A percentile compares a stretch with the other conserved stretches of the same genome.
phyloP scores from a whole-genome alignment of 2,797 vertebrate species.

The Syngnathus rostellatus region DNA sequence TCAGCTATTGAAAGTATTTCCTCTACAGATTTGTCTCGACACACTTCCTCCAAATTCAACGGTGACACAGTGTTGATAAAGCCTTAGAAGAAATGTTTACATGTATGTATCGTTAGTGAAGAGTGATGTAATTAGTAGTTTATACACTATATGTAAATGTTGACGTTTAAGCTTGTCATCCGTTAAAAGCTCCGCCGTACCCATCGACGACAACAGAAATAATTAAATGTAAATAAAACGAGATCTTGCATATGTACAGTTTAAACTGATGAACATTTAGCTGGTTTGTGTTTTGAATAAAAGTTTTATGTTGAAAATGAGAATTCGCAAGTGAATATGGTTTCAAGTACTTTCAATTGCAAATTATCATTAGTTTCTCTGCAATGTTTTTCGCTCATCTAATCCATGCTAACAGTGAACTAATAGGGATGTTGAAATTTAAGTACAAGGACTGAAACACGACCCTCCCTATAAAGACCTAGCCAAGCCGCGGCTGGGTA shows the following conservation, averaged over 20 bases:
- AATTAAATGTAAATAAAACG: constrained; percentile 19
- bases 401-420: constrained; percentile 41
- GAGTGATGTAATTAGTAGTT: background rate
- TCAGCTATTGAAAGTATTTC: constrained; percentile 1
- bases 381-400: constrained; percentile 47
- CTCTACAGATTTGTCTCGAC: background rate
- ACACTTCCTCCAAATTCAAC: background rate
- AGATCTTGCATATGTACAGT: constrained; percentile 37
- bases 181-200: background rate
- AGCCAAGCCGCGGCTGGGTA: constrained; percentile 54
- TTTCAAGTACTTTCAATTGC: background rate
- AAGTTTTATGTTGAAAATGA: constrained; percentile 21
- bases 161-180: background rate
- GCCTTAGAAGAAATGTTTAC: background rate
- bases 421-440: constrained; percentile 59
- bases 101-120: background rate
- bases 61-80: background rate
- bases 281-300: constrained; percentile 48
- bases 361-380: background rate
- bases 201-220: background rate
- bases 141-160: background rate
- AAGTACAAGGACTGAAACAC: constrained; percentile 67
- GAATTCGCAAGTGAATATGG: background rate
- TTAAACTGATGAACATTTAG: constrained; percentile 34
- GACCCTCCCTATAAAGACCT: constrained; percentile 49